Evolutionary conservation across 2,888 invertebrate species (phyloP).

Genomic region (Mythimna loreyi): DNA sequence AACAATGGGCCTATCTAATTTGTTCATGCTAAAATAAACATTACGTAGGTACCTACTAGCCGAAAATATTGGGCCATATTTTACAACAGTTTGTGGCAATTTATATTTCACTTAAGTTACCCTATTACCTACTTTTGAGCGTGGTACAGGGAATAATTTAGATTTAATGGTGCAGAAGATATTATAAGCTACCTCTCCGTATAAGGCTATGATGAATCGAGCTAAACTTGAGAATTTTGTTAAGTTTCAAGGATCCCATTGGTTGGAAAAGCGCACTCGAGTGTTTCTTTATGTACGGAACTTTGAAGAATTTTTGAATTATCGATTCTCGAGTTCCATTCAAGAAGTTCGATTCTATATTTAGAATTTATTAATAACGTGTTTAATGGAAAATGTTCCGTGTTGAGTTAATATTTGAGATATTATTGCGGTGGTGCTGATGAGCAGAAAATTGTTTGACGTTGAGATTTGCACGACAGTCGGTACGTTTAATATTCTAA

Average conservation of each 20-base stretch:
- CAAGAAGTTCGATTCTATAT: conserved; percentile 68
- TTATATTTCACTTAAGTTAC: conserved; percentile 60
- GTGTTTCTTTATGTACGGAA: conserved; percentile 85
- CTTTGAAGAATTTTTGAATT: conserved; percentile 84
- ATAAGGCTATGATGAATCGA: conserved; percentile 82
- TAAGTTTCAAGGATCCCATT: conserved; percentile 80
- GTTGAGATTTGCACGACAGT: background rate
- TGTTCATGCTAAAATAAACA: conserved; percentile 48
- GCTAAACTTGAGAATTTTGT: conserved; percentile 80
- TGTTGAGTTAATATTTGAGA: conserved; percentile 14
- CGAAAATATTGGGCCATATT: conserved; percentile 51
- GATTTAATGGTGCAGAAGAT: conserved; percentile 83
- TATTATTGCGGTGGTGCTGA: conserved; percentile 15
- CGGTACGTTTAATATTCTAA: background rate
- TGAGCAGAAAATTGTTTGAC: conserved; percentile 7
- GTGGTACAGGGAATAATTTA: conserved; percentile 78
- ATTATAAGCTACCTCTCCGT: conserved; percentile 81
- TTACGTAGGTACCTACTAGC: background rate
- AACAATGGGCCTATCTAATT: conserved; percentile 25
- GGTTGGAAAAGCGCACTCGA: conserved; percentile 82
- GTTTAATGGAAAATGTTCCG: conserved; percentile 7
- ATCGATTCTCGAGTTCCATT: conserved; percentile 78
- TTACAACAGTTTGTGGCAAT: conserved; percentile 49
- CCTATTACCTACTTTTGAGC: conserved; percentile 67
- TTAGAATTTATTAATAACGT: conserved; percentile 55